These are phyloP conservation scores for Bombycilla garrulus DNA, from an alignment of 2,113 vertebrate species.

Conservation along the genomic window DNA sequence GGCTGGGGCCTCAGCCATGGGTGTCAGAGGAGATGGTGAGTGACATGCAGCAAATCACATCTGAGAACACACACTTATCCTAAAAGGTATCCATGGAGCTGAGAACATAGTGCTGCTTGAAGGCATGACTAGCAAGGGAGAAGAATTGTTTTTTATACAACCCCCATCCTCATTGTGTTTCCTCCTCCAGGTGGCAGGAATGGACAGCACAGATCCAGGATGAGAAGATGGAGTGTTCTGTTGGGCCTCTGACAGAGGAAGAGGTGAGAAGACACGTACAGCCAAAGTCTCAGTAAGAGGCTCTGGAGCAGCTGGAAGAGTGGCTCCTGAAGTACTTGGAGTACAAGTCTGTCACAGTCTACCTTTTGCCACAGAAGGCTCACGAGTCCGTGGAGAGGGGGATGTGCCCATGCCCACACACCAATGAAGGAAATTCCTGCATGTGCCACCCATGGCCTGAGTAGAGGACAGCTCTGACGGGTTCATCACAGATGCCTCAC, in stretches of 20 bases:
- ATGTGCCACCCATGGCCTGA: rapidly evolving
- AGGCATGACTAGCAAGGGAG: neutral
- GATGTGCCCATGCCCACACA: neutral
- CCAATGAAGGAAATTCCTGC: neutral
- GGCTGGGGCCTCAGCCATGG: rapidly evolving
- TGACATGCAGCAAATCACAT: neutral
- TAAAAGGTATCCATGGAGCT: neutral
- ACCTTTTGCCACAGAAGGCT: neutral
- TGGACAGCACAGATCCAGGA: neutral
- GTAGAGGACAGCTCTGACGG: neutral
- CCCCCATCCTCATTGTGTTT: rapidly evolving
- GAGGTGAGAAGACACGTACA: neutral
- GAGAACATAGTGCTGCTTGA: neutral
- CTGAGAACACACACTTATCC: neutral
- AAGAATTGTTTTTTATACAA: neutral
- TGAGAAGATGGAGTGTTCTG: neutral
- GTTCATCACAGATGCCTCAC: neutral
- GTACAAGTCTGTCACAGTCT: neutral
- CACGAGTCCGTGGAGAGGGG: neutral
- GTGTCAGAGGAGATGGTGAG: neutral
- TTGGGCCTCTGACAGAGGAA: neutral
- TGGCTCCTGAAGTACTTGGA: neutral
- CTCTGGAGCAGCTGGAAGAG: neutral
- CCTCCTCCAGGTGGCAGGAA: neutral
- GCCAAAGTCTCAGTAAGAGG: neutral